Evolutionary conservation across 1,140 invertebrate genomes (phyloP).

Genomic region (Apis laboriosa): DNA sequence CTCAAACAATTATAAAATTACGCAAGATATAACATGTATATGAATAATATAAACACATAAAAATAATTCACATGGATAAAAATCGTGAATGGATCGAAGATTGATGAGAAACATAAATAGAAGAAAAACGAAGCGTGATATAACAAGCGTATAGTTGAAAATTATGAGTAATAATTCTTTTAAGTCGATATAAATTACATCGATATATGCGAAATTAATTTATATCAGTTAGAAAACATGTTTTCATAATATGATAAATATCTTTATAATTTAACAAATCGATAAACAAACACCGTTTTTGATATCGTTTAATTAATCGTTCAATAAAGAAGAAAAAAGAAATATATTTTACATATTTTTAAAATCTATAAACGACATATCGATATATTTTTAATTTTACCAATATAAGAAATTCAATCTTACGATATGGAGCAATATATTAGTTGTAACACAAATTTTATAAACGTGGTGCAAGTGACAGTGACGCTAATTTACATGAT

Average conservation of each 20-base stretch:
- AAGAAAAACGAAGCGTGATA: constrained; percentile 7
- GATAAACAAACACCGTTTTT: background rate
- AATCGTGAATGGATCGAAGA: background rate
- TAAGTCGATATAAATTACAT: constrained; percentile 10
- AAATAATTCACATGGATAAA: constrained; percentile 10
- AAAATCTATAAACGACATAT: background rate
- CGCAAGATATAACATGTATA: background rate
- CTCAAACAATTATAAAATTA: constrained; percentile 32
- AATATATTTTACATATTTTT: background rate
- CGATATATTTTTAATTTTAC: background rate
- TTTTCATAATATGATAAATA: background rate
- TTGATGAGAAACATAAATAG: constrained; percentile 2
- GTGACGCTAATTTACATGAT: constrained; percentile 51
- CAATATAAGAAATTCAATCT: constrained; percentile 24
- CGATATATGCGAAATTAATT: background rate
- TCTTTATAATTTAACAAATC: background rate
- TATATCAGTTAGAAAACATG: background rate
- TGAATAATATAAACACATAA: background rate
- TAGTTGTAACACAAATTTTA: constrained; percentile 32
- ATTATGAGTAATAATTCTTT: background rate
- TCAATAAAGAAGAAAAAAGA: background rate
- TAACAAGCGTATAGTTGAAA: constrained; percentile 16
- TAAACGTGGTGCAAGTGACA: constrained; percentile 45
- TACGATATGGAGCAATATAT: constrained; percentile 36
- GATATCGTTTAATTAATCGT: background rate